Evolutionary conservation across 2,113 vertebrate species (phyloP), one percentile per base, ranked within the genome.

Genomic region (Heliornis fulica): DNA sequence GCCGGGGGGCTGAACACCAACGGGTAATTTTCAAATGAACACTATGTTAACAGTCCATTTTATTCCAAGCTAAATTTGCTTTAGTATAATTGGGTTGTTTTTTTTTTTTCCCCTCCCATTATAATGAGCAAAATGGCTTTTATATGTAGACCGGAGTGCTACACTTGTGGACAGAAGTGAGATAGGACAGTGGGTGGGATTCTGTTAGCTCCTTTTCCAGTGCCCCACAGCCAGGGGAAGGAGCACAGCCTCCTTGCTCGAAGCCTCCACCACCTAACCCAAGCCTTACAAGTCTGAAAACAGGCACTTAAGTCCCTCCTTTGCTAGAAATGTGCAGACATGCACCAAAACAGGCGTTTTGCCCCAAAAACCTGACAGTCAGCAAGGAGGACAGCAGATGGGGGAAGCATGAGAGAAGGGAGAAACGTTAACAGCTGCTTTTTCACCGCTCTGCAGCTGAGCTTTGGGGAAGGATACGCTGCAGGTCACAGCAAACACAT

Each of bases 361-460:
- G 32, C 40, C 53, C 48, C 38, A 1, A 46, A 94, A 94, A 76
- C 4, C 40, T 74, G 34, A 85, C 34, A 84, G 31, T 26, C 31
- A 7, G 57, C 65, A 61, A 48, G 56, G 40, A 90, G 60, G 46
- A 59, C 11, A 54, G 86, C 76, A 97, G 89, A 93, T 87, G 76
- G 90, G 60, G 21, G 32, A 94, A 83, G 54, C 65, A 72, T 0
- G 3, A 80, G 86, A 74, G 76, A 93, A 90, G 53, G 48, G n/a
- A 88, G 79, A 76, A 91, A 53, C 56, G 1, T 54, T 36, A 74
- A 43, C 94, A 96, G 88, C 93, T 94, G 90, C 82, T 92, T 89
- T 71, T 79, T 83, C 88, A 64, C 36, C 1, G 15, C 50, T 91
- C 69, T 1, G 5, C 94, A 96, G 81, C 84, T 84, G 87, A 94